phyloP scores from a whole-genome alignment of 2,888 invertebrate genomes.

The Pandemis corylana region DNA sequence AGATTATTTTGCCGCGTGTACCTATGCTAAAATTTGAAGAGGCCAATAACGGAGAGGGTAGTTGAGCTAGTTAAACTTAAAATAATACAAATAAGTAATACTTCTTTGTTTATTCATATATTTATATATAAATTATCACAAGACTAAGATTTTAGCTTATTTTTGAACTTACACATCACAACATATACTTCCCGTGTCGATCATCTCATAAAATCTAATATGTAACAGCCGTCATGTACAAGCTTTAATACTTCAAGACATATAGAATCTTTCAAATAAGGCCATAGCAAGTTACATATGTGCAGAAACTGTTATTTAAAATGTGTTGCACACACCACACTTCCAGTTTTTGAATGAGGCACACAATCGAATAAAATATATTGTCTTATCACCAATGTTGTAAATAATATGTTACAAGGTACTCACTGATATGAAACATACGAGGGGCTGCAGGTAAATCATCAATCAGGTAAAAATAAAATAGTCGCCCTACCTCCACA shows the following conservation, averaged over 20 bases:
- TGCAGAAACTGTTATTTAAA: slow-evolving; percentile 61
- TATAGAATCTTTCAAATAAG: slow-evolving; percentile 73
- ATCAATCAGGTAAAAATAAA: slow-evolving; percentile 24
- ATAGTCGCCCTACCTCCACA: slow-evolving; percentile 6
- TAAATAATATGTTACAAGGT: slow-evolving; percentile 61
- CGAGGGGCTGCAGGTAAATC: slow-evolving; percentile 43
- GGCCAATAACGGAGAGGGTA: background rate
- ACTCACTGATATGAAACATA: slow-evolving; percentile 71
- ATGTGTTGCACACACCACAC: slow-evolving; percentile 55
- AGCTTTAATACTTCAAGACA: slow-evolving; percentile 60
- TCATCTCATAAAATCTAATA: slow-evolving; percentile 71
- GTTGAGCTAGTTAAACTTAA: background rate
- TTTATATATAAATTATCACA: slow-evolving; percentile 84
- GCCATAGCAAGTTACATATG: slow-evolving; percentile 64
- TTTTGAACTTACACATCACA: slow-evolving; percentile 84
- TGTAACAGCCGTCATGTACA: slow-evolving; percentile 76
- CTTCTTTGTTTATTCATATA: slow-evolving; percentile 83
- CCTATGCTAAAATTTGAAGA: background rate
- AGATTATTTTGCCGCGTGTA: no score
- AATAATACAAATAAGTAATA: slow-evolving; percentile 65
- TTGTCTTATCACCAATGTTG: slow-evolving; percentile 70
- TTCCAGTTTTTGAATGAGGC: slow-evolving; percentile 58
- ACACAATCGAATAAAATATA: slow-evolving; percentile 67
- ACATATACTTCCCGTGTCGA: slow-evolving; percentile 73
- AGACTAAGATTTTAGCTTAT: slow-evolving; percentile 78